Evolutionary conservation across 2,888 invertebrate species (phyloP).

Genomic region (Lordiphosa fenestrarum): DNA sequence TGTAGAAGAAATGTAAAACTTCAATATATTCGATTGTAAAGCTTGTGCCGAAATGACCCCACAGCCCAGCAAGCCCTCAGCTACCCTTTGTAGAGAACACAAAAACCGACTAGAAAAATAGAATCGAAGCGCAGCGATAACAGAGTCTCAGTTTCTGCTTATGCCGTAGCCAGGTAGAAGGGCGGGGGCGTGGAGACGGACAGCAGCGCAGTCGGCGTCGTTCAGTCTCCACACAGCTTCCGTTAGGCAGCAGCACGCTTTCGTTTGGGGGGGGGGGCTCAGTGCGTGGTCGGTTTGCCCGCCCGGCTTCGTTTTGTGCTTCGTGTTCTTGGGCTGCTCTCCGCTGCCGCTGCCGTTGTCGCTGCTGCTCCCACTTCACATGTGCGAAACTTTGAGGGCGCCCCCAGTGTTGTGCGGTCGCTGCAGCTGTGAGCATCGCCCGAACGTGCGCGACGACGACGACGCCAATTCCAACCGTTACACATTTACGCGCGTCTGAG

Average conservation of each 20-base stretch:
- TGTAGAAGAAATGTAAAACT: too few species aligned
- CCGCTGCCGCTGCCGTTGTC: constrained; percentile 10
- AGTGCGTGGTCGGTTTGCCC: constrained; percentile 12
- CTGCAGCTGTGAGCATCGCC: constrained; percentile 69
- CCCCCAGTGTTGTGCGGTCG: constrained; percentile 62
- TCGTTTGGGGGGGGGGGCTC: constrained; percentile 4
- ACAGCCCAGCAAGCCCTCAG: too few species aligned
- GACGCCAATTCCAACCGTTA: constrained; percentile 9
- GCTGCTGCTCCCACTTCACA: constrained; percentile 8
- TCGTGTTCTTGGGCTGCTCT: constrained; percentile 16
- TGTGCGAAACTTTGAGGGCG: constrained; percentile 10
- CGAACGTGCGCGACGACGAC: constrained; percentile 46
- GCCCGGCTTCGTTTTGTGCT: constrained; percentile 14
- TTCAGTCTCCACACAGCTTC: constrained; percentile 59
- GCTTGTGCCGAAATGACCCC: too few species aligned
- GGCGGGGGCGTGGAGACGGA: not conserved
- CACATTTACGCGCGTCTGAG: constrained; percentile 21
- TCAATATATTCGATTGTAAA: too few species aligned
- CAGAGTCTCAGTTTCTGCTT: not conserved
- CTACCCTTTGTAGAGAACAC: too few species aligned
- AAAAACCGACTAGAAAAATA: too few species aligned
- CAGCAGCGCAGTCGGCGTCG: constrained; percentile 36
- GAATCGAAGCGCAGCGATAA: too few species aligned
- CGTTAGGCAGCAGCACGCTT: constrained; percentile 39
- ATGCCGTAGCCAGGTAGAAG: too few species aligned